Evolutionary conservation across 2,797 vertebrate genomes (phyloP), one percentile per base, ranked within the genome.

Genomic region (Typhlichthys eigenmanni): DNA sequence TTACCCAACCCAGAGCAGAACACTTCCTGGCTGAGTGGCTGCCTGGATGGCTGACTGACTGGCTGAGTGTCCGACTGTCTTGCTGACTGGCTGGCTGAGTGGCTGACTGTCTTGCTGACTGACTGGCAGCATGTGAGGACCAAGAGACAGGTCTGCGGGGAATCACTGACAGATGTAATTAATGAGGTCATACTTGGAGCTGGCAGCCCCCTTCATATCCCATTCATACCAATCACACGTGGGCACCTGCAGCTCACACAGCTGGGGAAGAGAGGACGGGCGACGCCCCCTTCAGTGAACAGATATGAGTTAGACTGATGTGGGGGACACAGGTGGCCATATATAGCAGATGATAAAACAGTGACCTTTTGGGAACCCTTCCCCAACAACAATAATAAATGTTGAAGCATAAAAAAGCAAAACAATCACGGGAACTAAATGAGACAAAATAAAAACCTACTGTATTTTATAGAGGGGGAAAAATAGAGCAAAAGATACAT

Each of bases 101-200:
- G 85, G 80, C 84, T 84, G 87, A 71, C 81, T 84, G 81, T 81
- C 79, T 79, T 83, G 80, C 84, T 84, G 81, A 82, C 86, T 88
- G 89, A 88, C 84, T 90, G 89, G 85, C 89, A 88, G 88, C 79
- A 85, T 86, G 86, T 80, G 85, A 88, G 83, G 88, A 84, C 82
- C 84, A 86, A 72, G 81, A 88, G 87, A 88, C 86, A 87, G 81
- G 85, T 89, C 87, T 81, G 85, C 78, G 79, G 89, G 85, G 87
- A 89, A 85, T 89, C 82, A 86, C 85, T 91, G 90, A 91, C 89
- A 85, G 89, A 88, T 91, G 86, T 92, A 92, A 93, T 93, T 92
- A 92, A 92, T 91, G 89, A 88, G 87, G 86, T 89, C 83, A 88
- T 89, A 86, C 85, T 90, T 83, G 80, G 88, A 89, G 86, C 75